A percentile compares a stretch with the other conserved stretches of the same genome.
phyloP scores from a whole-genome alignment of 2,113 vertebrate genomes.

The Neotoma lepida region DNA sequence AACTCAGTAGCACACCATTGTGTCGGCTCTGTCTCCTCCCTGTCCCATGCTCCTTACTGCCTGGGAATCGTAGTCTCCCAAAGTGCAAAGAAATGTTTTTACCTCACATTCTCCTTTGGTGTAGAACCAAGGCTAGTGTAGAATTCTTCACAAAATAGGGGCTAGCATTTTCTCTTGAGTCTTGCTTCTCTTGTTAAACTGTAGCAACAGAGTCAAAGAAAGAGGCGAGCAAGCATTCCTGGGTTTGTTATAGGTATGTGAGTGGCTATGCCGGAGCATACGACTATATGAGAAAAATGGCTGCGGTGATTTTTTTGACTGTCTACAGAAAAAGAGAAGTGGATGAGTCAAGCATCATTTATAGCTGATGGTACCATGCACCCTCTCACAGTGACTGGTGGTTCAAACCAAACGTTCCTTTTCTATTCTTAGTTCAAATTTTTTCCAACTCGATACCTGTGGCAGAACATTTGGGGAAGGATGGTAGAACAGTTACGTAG shows the following conservation, averaged over 20 bases:
- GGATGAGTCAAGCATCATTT: not conserved
- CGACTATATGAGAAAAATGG: not conserved
- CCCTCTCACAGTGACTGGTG: not conserved
- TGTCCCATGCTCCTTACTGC: not conserved
- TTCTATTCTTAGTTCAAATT: constrained; percentile 7
- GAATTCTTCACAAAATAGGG: too few relatives aligned
- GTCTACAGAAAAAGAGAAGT: not conserved
- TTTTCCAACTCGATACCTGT: not conserved
- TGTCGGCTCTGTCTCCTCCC: not conserved
- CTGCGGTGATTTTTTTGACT: not conserved
- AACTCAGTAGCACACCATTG: not conserved
- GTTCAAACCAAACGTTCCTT: not conserved
- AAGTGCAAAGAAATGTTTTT: not conserved
- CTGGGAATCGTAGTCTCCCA: not conserved
- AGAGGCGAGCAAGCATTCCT: not conserved
- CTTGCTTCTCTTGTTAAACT: not conserved
- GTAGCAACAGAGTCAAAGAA: not conserved
- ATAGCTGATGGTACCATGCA: not conserved
- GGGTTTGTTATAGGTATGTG: not conserved
- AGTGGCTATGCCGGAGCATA: not conserved
- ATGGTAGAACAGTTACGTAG: not conserved
- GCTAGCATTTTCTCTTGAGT: not conserved
- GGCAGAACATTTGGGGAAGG: not conserved
- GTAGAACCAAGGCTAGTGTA: not conserved
- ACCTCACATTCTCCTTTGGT: not conserved